These are phyloP conservation scores for Nemapogon koenigi DNA, from an alignment of 2,888 invertebrate species.

Conservation along the genomic window DNA sequence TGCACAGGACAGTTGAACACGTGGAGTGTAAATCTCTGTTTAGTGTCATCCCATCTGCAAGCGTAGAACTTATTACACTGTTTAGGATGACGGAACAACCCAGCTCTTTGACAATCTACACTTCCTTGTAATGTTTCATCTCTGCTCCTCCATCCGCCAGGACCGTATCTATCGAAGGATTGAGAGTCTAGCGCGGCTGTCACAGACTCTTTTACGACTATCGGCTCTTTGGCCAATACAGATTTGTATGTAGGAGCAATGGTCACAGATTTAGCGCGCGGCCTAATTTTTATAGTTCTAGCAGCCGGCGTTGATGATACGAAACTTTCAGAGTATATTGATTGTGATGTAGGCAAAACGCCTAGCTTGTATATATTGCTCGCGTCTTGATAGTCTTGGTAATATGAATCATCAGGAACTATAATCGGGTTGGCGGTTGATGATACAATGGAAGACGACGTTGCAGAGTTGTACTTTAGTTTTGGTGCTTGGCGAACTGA, in stretches of 20 bases:
- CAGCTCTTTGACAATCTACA: constrained; percentile 67
- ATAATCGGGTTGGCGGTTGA: constrained; percentile 55
- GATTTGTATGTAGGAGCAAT: constrained; percentile 49
- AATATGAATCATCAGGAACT: constrained; percentile 54
- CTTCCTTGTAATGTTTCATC: constrained; percentile 68
- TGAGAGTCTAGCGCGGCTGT: constrained; percentile 36
- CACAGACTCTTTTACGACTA: constrained; percentile 22
- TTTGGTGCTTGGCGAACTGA: constrained; percentile 24
- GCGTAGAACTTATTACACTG: constrained; percentile 84
- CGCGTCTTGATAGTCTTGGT: constrained; percentile 46
- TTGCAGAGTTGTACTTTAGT: constrained; percentile 22
- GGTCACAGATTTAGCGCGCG: constrained; percentile 43
- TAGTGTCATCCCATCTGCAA: constrained; percentile 80
- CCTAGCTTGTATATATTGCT: constrained; percentile 28
- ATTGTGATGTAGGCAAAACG: constrained; percentile 27
- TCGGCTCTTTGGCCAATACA: constrained; percentile 34
- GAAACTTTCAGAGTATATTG: constrained; percentile 26
- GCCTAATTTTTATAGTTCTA: constrained; percentile 34
- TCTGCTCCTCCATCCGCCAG: constrained; percentile 65
- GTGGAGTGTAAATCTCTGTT: constrained; percentile 76
- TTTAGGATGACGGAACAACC: constrained; percentile 73
- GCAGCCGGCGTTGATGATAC: constrained; percentile 15
- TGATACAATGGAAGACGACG: constrained; percentile 33
- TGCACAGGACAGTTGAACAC: constrained; percentile 82
- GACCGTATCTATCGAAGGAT: constrained; percentile 66